Percentiles rank a stretch among this genome's conserved stretches.
phyloP scores from a whole-genome alignment of 1,140 invertebrate species.

The Plodia interpunctella region DNA sequence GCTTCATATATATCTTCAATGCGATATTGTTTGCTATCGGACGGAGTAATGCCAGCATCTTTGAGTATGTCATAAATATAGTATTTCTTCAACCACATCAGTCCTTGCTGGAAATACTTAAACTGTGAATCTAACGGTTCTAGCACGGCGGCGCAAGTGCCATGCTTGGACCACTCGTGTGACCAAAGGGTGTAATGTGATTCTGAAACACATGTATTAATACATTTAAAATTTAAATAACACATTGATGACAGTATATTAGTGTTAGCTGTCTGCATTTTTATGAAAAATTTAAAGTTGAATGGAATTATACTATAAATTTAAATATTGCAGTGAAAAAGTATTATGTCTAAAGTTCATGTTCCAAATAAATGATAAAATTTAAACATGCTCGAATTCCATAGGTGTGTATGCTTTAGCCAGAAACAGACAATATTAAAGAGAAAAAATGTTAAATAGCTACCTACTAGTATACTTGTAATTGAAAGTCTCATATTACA shows the following conservation, averaged over 20 bases:
- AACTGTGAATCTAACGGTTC: conserved; percentile 80
- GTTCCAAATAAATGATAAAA: no score
- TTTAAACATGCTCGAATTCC: no score
- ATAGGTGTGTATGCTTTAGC: no score
- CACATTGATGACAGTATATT: not conserved
- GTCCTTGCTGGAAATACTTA: conserved; percentile 85
- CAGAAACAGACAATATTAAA: no score
- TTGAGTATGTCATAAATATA: conserved; percentile 81
- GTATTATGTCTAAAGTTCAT: no score
- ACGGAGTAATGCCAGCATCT: conserved; percentile 78
- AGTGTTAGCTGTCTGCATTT: no score
- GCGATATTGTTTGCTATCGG: conserved; percentile 75
- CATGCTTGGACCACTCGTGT: conserved; percentile 92
- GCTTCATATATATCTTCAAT: conserved; percentile 78
- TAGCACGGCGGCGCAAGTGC: conserved; percentile 84
- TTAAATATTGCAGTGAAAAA: no score
- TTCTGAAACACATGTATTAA: conserved; percentile 41
- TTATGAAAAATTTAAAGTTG: no score
- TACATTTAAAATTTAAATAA: not conserved
- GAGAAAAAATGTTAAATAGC: not conserved
- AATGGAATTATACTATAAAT: no score
- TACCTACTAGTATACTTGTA: no score
- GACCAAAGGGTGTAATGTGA: conserved; percentile 82
- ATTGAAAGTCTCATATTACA: no score
- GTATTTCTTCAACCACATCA: conserved; percentile 80